Evolutionary conservation across 2,888 invertebrate genomes (phyloP).

Genomic region (Meteorus colon): DNA sequence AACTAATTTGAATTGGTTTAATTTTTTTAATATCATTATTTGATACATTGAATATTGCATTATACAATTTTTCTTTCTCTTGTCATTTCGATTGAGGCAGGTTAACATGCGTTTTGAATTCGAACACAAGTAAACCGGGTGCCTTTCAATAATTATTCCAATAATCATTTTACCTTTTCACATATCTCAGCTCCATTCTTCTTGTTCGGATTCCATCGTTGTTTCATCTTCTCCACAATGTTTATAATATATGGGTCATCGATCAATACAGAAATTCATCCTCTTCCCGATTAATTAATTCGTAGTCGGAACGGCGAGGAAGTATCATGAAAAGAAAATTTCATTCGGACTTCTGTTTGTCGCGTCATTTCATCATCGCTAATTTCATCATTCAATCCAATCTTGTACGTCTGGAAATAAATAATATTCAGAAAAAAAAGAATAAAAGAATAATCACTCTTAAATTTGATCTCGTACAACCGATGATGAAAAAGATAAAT

Average conservation of each 20-base stretch:
- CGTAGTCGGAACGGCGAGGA: background rate
- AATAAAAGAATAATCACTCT: background rate
- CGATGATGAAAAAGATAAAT: background rate
- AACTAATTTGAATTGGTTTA: conserved; percentile 35
- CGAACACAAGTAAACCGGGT: conserved; percentile 36
- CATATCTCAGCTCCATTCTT: conserved; percentile 20
- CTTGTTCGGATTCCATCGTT: conserved; percentile 30
- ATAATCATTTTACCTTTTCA: conserved; percentile 33
- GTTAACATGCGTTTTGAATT: conserved; percentile 24
- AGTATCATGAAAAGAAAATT: background rate
- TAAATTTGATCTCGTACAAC: background rate
- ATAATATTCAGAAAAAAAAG: background rate
- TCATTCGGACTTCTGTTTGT: background rate
- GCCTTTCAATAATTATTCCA: conserved; percentile 37
- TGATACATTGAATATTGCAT: background rate
- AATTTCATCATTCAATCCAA: background rate
- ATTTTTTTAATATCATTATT: conserved; percentile 26
- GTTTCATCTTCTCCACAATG: conserved; percentile 8
- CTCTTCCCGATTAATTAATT: background rate
- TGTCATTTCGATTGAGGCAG: conserved; percentile 11
- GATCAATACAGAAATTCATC: background rate
- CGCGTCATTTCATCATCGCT: background rate
- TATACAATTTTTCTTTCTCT: conserved; percentile 13
- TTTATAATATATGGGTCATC: conserved; percentile 6
- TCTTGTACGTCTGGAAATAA: background rate